phyloP scores from a whole-genome alignment of 2,888 invertebrate genomes.

The Chymomyza fuscimana region DNA sequence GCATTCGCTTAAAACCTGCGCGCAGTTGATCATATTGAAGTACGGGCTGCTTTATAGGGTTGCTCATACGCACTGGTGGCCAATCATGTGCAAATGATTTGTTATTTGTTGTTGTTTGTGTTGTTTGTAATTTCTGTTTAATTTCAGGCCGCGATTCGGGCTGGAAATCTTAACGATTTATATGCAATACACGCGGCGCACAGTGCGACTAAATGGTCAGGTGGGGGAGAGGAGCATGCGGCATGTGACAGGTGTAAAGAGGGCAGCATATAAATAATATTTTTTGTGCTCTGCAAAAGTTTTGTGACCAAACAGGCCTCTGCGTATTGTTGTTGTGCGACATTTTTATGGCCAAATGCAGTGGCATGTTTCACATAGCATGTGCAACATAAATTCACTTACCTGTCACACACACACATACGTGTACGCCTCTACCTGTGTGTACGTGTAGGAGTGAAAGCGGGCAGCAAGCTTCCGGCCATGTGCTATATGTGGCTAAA shows the following conservation, averaged over 20 bases:
- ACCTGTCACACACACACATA: conserved; percentile 54
- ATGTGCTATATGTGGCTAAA: not conserved
- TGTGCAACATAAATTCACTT: conserved; percentile 71
- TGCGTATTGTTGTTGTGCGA: not conserved
- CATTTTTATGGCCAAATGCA: conserved; percentile 60
- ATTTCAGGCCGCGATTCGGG: not conserved
- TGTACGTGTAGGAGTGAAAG: not conserved
- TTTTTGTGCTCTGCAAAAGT: not conserved
- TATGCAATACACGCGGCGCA: not conserved
- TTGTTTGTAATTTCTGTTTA: not conserved
- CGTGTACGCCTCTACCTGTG: not conserved
- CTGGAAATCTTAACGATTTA: conserved; percentile 2
- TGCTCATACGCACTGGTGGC: not conserved
- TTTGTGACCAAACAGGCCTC: not conserved
- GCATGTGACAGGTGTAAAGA: not conserved
- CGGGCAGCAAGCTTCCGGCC: not conserved
- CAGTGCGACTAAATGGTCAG: not conserved
- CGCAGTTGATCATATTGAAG: not conserved
- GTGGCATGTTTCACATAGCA: conserved; percentile 66
- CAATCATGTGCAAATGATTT: not conserved
- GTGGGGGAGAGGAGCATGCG: not conserved
- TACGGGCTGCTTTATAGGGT: not conserved
- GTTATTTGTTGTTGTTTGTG: not conserved
- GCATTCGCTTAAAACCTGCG: not conserved
- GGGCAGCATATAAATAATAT: conserved; percentile 4